Evolutionary conservation across 2,888 invertebrate genomes (phyloP), one percentile per base, ranked within the genome.

Genomic region (Apamea epomidion): DNA sequence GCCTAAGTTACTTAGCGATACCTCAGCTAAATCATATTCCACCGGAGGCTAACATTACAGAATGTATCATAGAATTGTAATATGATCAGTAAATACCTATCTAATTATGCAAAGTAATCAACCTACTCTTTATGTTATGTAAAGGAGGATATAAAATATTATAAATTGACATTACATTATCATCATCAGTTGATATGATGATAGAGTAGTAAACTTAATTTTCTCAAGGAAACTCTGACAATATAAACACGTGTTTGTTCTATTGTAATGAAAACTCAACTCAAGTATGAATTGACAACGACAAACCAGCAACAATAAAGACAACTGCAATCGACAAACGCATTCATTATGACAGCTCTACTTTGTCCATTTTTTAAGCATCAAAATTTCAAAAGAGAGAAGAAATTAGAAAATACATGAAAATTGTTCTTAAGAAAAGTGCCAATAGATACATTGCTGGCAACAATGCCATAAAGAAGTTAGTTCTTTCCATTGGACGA

Each of bases 1-100:
- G 65, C 64, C 76, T 86, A 72, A 54, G 16, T 21, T 37, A 37
- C 58, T 83, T 73, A 42, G 48, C 5, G 25, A 71, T 54, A 37
- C n/a, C 25, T 77, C 54, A 69, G 64, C 45, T 67, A 18, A 80
- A 58, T 87, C 37, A 76, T 42, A 71, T 65, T 76, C 42, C 45
- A 74, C 54, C 21, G 60, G 2, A 68, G 65, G 6, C 64, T 58
- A 62, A 16, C 8, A 60, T 45, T 60, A 71, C 74, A 54, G 12
- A 70, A 48, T 67, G 37, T 54, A n/a, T 25, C 1, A 71, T 67
- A 32, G 21, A 62, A 84, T 70, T 77, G 58, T 60, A 65, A 32
- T 60, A n/a, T n/a, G 21, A 82, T 74, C 16, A 51, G 2, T 16
- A 68, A 8, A 5, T 51, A 58, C 21, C 18, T 42, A 68, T 54